A percentile compares a stretch with the other conserved stretches of the same genome.
Conservation (phyloP, 2,888 invertebrate species). For the Netelia inedita region DNA sequence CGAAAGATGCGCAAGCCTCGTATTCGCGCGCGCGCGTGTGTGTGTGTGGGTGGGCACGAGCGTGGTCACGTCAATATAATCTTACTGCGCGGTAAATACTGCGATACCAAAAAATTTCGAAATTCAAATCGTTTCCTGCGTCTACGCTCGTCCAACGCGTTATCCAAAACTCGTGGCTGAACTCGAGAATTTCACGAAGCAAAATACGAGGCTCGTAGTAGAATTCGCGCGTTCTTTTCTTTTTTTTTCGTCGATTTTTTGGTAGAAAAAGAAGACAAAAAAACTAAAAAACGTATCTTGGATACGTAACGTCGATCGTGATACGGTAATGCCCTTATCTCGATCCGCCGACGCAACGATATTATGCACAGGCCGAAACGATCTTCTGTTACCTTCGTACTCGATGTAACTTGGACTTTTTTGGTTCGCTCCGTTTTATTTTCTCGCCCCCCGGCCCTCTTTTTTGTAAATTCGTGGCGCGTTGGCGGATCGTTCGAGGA, state of each 20-base stretch:
- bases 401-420: background rate
- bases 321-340: slow-evolving; percentile 42
- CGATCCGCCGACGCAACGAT: slow-evolving; percentile 56
- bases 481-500: slow-evolving; percentile 38
- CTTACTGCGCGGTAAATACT: slow-evolving; percentile 23
- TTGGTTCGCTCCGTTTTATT: slow-evolving; percentile 17
- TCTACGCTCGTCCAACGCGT: slow-evolving; percentile 1
- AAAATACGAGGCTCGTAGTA: background rate
- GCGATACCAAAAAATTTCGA: slow-evolving; percentile 32
- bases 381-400: no score
- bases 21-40: slow-evolving; percentile 10
- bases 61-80: background rate
- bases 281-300: background rate
- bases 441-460: slow-evolving; percentile 17
- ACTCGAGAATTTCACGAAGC: slow-evolving; percentile 8
- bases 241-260: background rate
- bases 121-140: slow-evolving; percentile 41
- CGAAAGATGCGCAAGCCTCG: background rate
- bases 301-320: slow-evolving; percentile 15
- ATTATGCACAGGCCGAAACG: slow-evolving; percentile 53
- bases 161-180: slow-evolving; percentile 44
- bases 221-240: background rate
- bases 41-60: slow-evolving; percentile 27
- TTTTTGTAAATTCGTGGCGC: slow-evolving; percentile 27
- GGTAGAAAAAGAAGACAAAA: background rate